Conservation (phyloP, 2,888 invertebrate species). For the Nephrotoma appendiculata region DNA sequence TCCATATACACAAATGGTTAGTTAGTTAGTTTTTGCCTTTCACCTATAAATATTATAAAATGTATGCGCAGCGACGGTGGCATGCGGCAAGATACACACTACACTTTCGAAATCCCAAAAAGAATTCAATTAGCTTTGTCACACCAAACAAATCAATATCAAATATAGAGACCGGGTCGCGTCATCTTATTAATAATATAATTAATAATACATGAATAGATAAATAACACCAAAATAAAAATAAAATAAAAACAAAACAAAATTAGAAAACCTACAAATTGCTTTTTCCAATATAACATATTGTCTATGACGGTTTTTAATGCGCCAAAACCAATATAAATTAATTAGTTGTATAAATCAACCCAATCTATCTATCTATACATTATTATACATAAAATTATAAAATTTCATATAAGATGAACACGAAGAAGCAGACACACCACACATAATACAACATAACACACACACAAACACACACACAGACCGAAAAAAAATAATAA, state of each 20-base stretch:
- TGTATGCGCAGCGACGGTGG: background rate
- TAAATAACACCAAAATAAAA: background rate
- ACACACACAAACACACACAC: background rate
- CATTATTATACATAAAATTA: background rate
- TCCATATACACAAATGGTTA: background rate
- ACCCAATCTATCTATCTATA: background rate
- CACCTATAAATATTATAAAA: background rate
- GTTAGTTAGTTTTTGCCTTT: background rate
- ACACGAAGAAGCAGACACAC: background rate
- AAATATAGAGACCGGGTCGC: background rate
- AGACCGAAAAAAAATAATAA: background rate
- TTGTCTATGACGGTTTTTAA: background rate
- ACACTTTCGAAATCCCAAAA: background rate
- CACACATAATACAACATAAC: background rate
- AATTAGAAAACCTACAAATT: background rate
- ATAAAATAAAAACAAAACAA: background rate
- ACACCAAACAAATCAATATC: background rate
- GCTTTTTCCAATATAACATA: background rate
- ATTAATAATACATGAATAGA: background rate
- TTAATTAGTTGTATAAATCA: background rate
- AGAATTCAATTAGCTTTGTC: background rate
- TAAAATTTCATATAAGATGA: background rate
- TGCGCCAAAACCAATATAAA: background rate
- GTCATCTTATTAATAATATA: background rate
- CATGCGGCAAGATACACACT: background rate